phyloP scores from a whole-genome alignment of 2,797 vertebrate genomes.

The Pseudochirops cupreus region DNA sequence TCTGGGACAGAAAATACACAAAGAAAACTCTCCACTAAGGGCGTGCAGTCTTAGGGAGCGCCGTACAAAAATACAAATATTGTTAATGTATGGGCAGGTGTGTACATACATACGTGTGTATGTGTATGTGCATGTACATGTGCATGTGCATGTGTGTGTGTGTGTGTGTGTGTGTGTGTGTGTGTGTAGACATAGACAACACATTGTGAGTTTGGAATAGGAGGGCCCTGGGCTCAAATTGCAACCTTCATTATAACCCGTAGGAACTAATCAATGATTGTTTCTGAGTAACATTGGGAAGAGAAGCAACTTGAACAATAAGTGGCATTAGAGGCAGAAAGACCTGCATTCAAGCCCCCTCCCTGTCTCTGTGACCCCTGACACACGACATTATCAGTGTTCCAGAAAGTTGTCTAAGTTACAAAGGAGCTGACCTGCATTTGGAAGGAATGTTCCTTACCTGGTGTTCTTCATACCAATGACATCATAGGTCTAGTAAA shows the following conservation, averaged over 20 bases:
- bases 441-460: not conserved
- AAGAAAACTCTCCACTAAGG: not conserved
- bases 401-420: not conserved
- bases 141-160: no score
- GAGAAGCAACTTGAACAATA: not conserved
- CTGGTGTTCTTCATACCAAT: not conserved
- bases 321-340: not conserved
- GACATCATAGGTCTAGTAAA: not conserved
- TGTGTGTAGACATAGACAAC: not conserved
- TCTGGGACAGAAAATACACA: not conserved
- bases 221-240: not conserved
- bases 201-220: not conserved
- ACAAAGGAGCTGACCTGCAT: not conserved
- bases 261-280: not conserved
- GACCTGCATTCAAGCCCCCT: not conserved
- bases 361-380: no score
- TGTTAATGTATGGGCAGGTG: not conserved
- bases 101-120: no score
- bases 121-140: no score
- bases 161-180: no score
- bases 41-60: no score
- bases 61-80: not conserved
- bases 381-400: no score
- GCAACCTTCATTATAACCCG: not conserved
- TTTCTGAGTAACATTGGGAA: not conserved